A percentile compares a stretch with the other conserved stretches of the same genome.
Evolutionary conservation across 2,113 vertebrate species (phyloP).

Genomic region (Psittacula cyanocephala): DNA sequence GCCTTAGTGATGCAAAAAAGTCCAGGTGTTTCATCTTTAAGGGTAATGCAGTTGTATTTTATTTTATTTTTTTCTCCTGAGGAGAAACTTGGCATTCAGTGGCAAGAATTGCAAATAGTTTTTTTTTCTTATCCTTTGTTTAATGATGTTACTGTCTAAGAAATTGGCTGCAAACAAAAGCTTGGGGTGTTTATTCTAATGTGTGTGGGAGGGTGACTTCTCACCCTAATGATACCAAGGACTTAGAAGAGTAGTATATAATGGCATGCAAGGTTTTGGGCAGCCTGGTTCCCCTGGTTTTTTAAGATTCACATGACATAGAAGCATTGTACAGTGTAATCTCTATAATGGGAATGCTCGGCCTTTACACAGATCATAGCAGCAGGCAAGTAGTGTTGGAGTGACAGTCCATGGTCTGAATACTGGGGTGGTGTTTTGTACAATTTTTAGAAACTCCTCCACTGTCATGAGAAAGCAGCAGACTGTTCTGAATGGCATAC

Average conservation of each 20-base stretch:
- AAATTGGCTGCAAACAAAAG: not conserved
- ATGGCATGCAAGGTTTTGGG: not conserved
- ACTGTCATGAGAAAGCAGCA: not conserved
- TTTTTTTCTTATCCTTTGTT: not conserved
- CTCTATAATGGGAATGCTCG: not conserved
- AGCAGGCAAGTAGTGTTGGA: not conserved
- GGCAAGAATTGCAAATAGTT: not conserved
- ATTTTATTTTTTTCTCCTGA: not conserved
- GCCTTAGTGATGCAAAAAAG: not conserved
- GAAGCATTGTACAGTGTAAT: not conserved
- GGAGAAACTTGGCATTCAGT: not conserved
- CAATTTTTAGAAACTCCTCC: not conserved
- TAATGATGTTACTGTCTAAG: not conserved
- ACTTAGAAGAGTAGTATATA: not conserved
- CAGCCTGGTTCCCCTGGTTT: not conserved
- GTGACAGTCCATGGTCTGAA: not conserved
- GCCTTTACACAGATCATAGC: fast-evolving
- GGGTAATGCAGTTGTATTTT: not conserved
- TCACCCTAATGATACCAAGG: not conserved
- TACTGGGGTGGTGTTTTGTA: not conserved
- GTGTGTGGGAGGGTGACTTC: not conserved
- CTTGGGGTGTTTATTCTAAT: not conserved
- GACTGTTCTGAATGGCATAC: not conserved
- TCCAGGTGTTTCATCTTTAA: not conserved
- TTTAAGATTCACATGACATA: not conserved